Base-by-base conservation (phyloP, 1,140 invertebrate species). In the Heliothis subflexa region DNA sequence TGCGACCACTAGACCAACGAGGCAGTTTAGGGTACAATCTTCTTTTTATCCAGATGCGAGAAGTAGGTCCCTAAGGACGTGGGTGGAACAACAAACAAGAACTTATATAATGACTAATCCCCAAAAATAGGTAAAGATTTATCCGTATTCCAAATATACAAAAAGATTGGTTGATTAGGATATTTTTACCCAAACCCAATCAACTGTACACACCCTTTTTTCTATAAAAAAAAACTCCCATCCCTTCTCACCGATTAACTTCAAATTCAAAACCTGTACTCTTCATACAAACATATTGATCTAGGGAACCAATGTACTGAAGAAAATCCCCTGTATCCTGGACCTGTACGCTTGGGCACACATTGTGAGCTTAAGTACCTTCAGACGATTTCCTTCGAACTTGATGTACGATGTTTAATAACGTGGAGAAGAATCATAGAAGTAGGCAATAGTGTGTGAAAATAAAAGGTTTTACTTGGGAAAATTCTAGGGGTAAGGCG, bases 261-360 rank as follows among this genome's bases (percentile, higher is more conserved):
- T n/a, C 28, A 7, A 10, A 16, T 16, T n/a, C 14, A 28, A 45
- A 62, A 62, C n/a, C 59, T n/a, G n/a, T 62, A 62, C 59, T 33
- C 33, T 62, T 10, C 59, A 62, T 28, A 13, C 10, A 25, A 28
- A 61, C 57, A 12, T 64, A 64, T 47, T 45, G 61, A 64, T 64
- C 61, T 16, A n/a, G 16, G n/a, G 61, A 64, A 45, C 40, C 61
- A 64, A 64, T 64, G 33, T 64, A 64, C 33, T 47, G 61, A 18
- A 64, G 33, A 64, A n/a, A 64, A 64, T 45, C 33, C 61, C 21
- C 9, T 9, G 61, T 18, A 47, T 64, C 61, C 61, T 64, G 61
- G 40, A 45, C 40, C 14, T 16, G 3, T 10, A 64, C n/a, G 40
- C 61, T 64, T 64, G 13, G n/a, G n/a, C 45, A 11, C 33, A 47